Conservation (phyloP, 2,113 vertebrate species). For the Cepphus grylle region DNA sequence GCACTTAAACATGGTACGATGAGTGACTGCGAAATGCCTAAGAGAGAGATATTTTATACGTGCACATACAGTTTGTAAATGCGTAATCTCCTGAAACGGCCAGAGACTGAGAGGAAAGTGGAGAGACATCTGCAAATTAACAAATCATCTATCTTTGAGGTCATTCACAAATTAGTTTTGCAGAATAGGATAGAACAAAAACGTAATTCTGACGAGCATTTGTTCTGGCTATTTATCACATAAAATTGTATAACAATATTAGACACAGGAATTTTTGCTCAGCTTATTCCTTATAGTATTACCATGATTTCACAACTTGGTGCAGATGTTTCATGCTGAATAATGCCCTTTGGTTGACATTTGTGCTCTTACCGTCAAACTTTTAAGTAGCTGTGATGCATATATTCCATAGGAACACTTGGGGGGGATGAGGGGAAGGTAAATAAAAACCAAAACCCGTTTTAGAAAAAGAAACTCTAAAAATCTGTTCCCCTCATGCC, state of each 20-base stretch:
- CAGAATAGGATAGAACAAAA: constrained; percentile 68
- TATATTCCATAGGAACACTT: background rate
- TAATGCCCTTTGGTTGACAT: constrained; percentile 26
- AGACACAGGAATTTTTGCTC: constrained; percentile 49
- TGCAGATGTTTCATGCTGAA: constrained; percentile 23
- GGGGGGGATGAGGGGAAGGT: background rate
- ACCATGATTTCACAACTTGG: constrained; percentile 45
- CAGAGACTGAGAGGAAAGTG: constrained; percentile 20
- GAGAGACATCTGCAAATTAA: constrained; percentile 67
- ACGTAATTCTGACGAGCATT: constrained; percentile 66
- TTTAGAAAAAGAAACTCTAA: background rate
- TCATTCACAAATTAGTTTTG: constrained; percentile 68
- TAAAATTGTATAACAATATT: constrained; percentile 52
- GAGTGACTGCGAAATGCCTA: constrained; percentile 40
- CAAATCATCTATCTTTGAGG: constrained; percentile 64
- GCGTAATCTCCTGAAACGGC: background rate
- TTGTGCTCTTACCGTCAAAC: background rate
- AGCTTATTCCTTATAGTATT: constrained; percentile 21
- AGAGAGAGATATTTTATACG: constrained; percentile 1
- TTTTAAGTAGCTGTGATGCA: constrained; percentile 20
- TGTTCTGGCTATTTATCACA: constrained; percentile 65
- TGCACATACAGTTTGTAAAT: background rate
- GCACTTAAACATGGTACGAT: constrained; percentile 17
- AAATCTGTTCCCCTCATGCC: background rate
- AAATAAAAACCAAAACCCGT: background rate